Conservation (phyloP, 2,797 vertebrate genomes). For the Loris lydekkerianus region DNA sequence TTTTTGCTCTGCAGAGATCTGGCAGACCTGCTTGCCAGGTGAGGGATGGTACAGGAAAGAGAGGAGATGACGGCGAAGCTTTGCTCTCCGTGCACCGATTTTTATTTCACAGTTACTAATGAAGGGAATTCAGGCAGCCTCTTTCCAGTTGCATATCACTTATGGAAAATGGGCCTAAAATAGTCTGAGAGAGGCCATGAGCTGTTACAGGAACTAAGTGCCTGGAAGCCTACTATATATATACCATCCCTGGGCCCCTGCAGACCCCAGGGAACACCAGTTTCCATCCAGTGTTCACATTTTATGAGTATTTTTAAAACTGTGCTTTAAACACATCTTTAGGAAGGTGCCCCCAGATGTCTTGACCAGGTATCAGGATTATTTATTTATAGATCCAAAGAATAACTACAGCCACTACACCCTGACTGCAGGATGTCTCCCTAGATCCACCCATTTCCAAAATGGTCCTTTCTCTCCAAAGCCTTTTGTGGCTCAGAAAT, state of each 20-base stretch:
- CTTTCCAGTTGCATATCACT: background rate
- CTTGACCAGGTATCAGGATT: background rate
- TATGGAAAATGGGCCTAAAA: background rate
- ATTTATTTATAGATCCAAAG: conserved; percentile 22
- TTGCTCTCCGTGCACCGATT: background rate
- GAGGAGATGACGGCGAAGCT: background rate
- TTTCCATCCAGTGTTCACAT: background rate
- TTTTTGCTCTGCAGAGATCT: background rate
- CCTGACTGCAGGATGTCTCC: background rate
- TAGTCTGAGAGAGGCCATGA: background rate
- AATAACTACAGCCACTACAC: background rate
- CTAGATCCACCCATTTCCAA: background rate
- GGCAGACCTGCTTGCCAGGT: background rate
- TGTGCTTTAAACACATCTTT: background rate
- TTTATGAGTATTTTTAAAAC: background rate
- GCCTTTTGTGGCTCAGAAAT: background rate
- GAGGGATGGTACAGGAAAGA: too few relatives aligned
- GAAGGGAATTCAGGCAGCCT: background rate
- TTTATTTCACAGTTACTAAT: background rate
- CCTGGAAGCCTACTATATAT: background rate
- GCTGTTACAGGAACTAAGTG: background rate
- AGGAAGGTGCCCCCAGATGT: background rate
- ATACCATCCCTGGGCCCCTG: background rate
- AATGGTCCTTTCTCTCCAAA: background rate
- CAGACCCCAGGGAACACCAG: background rate